These are phyloP conservation scores for Hydrozoanthus gracilis DNA, from an alignment of 92 coral and sea anemone genomes.

Conservation along the genomic window DNA sequence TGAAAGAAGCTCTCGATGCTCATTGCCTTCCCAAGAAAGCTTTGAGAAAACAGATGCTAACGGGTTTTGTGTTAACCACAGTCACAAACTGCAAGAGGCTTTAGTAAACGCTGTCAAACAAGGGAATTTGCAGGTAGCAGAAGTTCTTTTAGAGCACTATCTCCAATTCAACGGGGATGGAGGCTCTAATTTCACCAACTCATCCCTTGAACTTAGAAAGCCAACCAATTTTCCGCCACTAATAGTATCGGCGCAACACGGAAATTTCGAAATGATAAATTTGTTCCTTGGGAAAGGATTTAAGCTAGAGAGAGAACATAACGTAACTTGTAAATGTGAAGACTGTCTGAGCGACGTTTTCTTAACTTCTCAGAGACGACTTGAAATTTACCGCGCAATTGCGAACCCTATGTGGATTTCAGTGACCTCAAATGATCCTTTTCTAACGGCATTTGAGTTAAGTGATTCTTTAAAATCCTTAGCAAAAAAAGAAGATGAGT, in stretches of 20 bases:
- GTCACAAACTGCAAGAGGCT: conserved; percentile 75
- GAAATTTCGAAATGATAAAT: conserved; percentile 85
- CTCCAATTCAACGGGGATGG: conserved; percentile 67
- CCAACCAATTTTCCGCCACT: conserved; percentile 84
- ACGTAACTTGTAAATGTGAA: conserved; percentile 87
- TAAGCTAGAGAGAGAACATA: conserved; percentile 83
- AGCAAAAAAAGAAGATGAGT: conserved; percentile 92
- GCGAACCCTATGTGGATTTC: conserved; percentile 95
- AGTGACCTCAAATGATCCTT: conserved; percentile 81
- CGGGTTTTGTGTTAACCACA: conserved; percentile 78
- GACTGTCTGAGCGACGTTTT: conserved; percentile 78
- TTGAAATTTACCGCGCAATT: conserved; percentile 86
- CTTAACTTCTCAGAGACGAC: conserved; percentile 86
- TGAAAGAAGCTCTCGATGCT: conserved; percentile 26
- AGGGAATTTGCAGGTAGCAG: conserved; percentile 66
- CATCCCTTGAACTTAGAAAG: conserved; percentile 35
- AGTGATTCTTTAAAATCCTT: conserved; percentile 78
- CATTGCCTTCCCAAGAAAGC: conserved; percentile 38
- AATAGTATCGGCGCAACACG: conserved; percentile 91
- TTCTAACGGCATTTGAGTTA: conserved; percentile 79
- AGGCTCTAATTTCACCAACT: conserved; percentile 46
- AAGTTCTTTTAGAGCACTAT: conserved; percentile 77
- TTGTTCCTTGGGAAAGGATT: conserved; percentile 86
- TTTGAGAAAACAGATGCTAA: conserved; percentile 67
- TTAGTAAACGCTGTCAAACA: conserved; percentile 83